These are phyloP conservation scores for Hippopotamyrus pictus DNA, from an alignment of 2,797 vertebrate genomes.

Conservation along the genomic window DNA sequence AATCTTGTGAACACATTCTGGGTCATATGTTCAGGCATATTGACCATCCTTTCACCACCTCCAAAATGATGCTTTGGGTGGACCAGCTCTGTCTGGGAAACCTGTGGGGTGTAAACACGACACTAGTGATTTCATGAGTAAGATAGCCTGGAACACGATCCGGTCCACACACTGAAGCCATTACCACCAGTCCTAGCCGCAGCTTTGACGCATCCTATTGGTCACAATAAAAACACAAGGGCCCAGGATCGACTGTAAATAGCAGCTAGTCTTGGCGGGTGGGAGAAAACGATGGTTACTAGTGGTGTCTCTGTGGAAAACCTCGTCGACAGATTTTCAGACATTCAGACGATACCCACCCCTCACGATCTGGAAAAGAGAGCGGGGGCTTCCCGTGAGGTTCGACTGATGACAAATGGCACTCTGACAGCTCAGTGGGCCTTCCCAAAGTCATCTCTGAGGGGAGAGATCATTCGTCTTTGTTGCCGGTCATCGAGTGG, in stretches of 20 bases:
- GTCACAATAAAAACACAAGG: slow-evolving; percentile 10
- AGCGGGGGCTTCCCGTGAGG: neutral
- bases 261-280: slow-evolving; percentile 19
- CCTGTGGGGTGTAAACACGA: neutral
- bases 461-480: slow-evolving; percentile 30
- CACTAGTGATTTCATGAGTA: slow-evolving; percentile 5
- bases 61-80: neutral
- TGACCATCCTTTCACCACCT: neutral
- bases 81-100: neutral
- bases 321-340: slow-evolving; percentile 30
- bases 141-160: slow-evolving; percentile 3
- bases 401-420: neutral
- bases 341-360: slow-evolving; percentile 17
- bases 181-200: slow-evolving; percentile 6
- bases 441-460: slow-evolving; percentile 30
- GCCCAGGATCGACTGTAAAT: slow-evolving; percentile 23
- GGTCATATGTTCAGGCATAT: slow-evolving; percentile 12
- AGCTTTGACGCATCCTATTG: slow-evolving; percentile 29
- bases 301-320: slow-evolving; percentile 36
- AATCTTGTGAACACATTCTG: neutral
- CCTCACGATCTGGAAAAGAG: neutral
- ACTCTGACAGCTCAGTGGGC: slow-evolving; percentile 23
- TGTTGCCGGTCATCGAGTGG: neutral
- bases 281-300: slow-evolving; percentile 19
- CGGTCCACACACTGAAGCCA: neutral